A percentile compares a stretch with the other conserved stretches of the same genome.
Conservation (phyloP, 2,797 vertebrate species). For the Yasuhikotakia modesta region DNA sequence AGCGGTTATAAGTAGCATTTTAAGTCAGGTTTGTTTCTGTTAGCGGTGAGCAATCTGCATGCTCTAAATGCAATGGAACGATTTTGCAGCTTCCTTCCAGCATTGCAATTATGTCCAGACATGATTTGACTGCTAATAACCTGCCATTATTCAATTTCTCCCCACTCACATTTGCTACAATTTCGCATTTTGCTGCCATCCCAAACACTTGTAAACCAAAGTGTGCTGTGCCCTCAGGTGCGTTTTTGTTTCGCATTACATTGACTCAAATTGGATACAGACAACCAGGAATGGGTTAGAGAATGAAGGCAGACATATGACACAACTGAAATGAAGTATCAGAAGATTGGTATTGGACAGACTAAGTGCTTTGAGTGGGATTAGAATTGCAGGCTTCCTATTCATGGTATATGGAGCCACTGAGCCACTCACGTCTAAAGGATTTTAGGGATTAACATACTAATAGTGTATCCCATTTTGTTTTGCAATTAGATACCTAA, state of each 20-base stretch:
- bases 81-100: background rate
- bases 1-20: background rate
- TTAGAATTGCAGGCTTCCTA: conserved; percentile 10
- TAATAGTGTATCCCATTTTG: conserved; percentile 3
- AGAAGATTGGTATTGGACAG: background rate
- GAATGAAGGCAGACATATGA: background rate
- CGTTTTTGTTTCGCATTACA: background rate
- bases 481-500: conserved; percentile 14
- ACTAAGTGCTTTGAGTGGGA: conserved; percentile 25
- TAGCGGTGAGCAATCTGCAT: background rate
- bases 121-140: conserved; percentile 33
- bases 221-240: background rate
- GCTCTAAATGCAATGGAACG: background rate
- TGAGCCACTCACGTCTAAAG: conserved; percentile 16
- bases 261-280: background rate
- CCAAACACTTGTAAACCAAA: background rate
- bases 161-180: background rate
- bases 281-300: background rate
- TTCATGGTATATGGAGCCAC: conserved; percentile 17
- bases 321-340: conserved; percentile 8
- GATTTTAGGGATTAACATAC: conserved; percentile 9
- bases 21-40: background rate
- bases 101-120: conserved; percentile 6
- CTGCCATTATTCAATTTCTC: conserved; percentile 20
- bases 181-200: conserved; percentile 7